A percentile compares a stretch with the other conserved stretches of the same genome.
Evolutionary conservation across 1,140 invertebrate genomes (phyloP).

Genomic region (Arion vulgaris): DNA sequence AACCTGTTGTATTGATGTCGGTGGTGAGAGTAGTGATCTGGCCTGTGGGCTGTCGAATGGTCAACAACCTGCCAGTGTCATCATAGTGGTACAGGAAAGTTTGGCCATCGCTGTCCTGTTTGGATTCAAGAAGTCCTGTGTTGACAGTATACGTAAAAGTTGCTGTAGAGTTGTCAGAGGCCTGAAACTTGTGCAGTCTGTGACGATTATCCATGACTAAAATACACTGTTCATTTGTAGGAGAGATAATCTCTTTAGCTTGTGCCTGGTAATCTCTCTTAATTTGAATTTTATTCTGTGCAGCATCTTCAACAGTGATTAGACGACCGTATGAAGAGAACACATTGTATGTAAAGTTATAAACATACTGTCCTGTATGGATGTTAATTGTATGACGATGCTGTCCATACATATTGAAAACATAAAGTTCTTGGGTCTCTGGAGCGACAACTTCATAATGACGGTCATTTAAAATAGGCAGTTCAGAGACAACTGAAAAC

Average conservation of each 20-base stretch:
- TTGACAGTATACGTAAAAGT: slow-evolving; percentile 94
- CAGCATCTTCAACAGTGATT: slow-evolving; percentile 90
- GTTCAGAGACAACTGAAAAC: slow-evolving; percentile 89
- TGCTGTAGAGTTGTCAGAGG: slow-evolving; percentile 91
- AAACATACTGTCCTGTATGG: slow-evolving; percentile 90
- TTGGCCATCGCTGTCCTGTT: slow-evolving; percentile 82
- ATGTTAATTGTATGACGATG: slow-evolving; percentile 94
- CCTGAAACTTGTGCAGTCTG: slow-evolving; percentile 88
- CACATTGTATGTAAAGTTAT: slow-evolving; percentile 94
- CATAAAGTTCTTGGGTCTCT: slow-evolving; percentile 92
- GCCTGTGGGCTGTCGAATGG: slow-evolving; percentile 90
- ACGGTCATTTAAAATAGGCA: slow-evolving; percentile 89
- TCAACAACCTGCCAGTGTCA: slow-evolving; percentile 85
- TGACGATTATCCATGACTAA: slow-evolving; percentile 87
- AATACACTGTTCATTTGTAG: slow-evolving; percentile 92
- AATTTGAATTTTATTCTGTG: slow-evolving; percentile 89
- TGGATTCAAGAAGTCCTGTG: slow-evolving; percentile 83
- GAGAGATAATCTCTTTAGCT: slow-evolving; percentile 94
- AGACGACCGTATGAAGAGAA: slow-evolving; percentile 96
- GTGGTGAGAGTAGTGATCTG: slow-evolving; percentile 84
- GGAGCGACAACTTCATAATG: slow-evolving; percentile 94
- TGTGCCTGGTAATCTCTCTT: slow-evolving; percentile 79
- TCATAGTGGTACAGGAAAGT: slow-evolving; percentile 93
- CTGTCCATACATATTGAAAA: slow-evolving; percentile 96
- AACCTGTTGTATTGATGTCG: slow-evolving; percentile 70